Evolutionary conservation across 2,797 vertebrate species (phyloP).

Genomic region (Serranus cabrilla): DNA sequence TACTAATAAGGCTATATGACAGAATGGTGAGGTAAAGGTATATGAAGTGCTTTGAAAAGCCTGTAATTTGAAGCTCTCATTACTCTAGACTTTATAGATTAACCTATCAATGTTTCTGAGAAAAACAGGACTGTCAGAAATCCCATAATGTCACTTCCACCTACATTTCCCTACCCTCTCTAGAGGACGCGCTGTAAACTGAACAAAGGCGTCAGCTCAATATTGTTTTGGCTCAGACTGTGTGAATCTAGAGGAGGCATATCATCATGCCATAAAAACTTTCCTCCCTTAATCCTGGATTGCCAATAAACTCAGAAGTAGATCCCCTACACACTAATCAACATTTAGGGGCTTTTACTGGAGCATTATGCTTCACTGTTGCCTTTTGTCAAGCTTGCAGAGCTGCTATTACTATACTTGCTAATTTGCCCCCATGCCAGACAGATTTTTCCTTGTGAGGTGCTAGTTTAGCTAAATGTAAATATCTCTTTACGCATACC

Average conservation of each 20-base stretch:
- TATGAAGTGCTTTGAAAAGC: conserved; percentile 46
- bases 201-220: conserved; percentile 29
- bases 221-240: conserved; percentile 39
- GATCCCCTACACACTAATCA: neutral
- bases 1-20: conserved; percentile 27
- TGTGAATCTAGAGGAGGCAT: conserved; percentile 15
- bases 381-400: conserved; percentile 1
- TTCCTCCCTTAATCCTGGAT: conserved; percentile 4
- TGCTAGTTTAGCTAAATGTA: no score
- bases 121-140: conserved; percentile 61
- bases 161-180: conserved; percentile 17
- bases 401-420: neutral
- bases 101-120: conserved; percentile 45
- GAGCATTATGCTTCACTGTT: neutral
- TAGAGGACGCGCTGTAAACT: conserved; percentile 8
- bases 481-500: no score
- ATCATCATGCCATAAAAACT: conserved; percentile 19
- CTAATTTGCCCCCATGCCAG: neutral
- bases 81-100: conserved; percentile 30
- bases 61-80: conserved; percentile 16
- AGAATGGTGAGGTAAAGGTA: conserved; percentile 5
- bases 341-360: conserved; percentile 2
- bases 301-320: conserved; percentile 17
- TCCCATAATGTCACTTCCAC: conserved; percentile 39
- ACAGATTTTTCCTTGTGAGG: no score